A percentile compares a stretch with the other conserved stretches of the same genome.
These are phyloP conservation scores for Tridacna crocea DNA, from an alignment of 2,888 invertebrate species.

Conservation along the genomic window DNA sequence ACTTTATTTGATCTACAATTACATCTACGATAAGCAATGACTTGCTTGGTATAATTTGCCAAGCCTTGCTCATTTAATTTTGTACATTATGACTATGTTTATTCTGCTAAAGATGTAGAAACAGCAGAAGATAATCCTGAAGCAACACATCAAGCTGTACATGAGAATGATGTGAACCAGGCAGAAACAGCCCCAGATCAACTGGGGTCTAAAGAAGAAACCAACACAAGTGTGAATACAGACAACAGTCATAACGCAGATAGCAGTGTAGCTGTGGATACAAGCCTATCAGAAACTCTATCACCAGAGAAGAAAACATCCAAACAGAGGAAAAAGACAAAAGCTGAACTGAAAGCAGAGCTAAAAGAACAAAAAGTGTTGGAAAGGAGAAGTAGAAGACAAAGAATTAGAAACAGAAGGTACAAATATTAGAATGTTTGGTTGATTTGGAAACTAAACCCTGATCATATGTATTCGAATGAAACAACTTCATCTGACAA, in stretches of 20 bases:
- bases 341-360: conserved; percentile 81
- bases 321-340: conserved; percentile 74
- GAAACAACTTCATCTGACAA: too few relatives aligned
- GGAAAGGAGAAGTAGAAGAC: conserved; percentile 81
- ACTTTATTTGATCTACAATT: too few relatives aligned
- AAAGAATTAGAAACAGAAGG: conserved; percentile 82
- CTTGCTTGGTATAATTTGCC: too few relatives aligned
- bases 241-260: conserved; percentile 45
- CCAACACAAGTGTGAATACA: conserved; percentile 16
- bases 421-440: conserved; percentile 30
- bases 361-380: conserved; percentile 80
- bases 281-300: conserved; percentile 34
- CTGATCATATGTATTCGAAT: too few relatives aligned
- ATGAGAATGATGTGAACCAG: not conserved
- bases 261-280: conserved; percentile 35
- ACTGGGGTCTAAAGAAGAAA: conserved; percentile 12
- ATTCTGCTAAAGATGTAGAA: not conserved
- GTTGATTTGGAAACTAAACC: too few relatives aligned
- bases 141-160: not conserved
- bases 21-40: too few relatives aligned
- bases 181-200: not conserved
- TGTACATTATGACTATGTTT: not conserved
- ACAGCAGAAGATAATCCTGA: conserved; percentile 2
- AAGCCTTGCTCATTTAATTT: too few relatives aligned
- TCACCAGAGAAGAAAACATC: conserved; percentile 49